Conservation (phyloP, 2,888 invertebrate genomes). For the Embidobia sp. region DNA sequence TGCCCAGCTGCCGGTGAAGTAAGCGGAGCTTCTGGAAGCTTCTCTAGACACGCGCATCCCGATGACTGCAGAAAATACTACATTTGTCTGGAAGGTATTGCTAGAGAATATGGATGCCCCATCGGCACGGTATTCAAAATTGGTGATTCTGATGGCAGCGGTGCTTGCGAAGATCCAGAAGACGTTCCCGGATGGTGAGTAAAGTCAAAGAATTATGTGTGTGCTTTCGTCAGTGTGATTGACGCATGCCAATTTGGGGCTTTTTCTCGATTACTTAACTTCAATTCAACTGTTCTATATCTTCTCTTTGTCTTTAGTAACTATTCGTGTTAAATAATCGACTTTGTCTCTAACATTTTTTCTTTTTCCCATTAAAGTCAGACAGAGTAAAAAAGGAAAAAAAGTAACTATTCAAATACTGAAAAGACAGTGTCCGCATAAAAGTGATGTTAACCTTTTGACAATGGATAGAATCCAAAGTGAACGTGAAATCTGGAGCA, state of each 20-base stretch:
- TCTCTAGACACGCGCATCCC: conserved; percentile 97
- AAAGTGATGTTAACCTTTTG: conserved; percentile 21
- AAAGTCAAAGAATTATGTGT: neutral
- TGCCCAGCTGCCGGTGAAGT: conserved; percentile 93
- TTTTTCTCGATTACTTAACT: conserved; percentile 24
- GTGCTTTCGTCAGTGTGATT: conserved; percentile 54
- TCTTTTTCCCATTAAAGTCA: conserved; percentile 33
- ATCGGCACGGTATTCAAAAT: conserved; percentile 98
- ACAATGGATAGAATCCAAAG: neutral
- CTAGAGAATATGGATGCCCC: conserved; percentile 97
- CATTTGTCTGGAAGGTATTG: conserved; percentile 94
- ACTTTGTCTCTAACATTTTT: conserved; percentile 37
- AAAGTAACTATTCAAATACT: conserved; percentile 8
- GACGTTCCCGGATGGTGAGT: conserved; percentile 98
- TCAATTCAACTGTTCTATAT: conserved; percentile 8
- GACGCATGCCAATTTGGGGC: conserved; percentile 40
- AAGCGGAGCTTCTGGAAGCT: conserved; percentile 90
- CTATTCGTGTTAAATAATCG: conserved; percentile 4
- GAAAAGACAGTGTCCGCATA: conserved; percentile 3
- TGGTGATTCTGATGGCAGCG: conserved; percentile 93
- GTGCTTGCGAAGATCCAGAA: conserved; percentile 97
- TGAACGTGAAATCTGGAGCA: conserved; percentile 6
- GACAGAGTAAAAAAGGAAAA: conserved; percentile 37
- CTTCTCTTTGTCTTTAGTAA: conserved; percentile 7
- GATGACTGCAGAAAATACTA: conserved; percentile 97